Evolutionary conservation across 2,113 vertebrate genomes (phyloP).

Genomic region (Rhinoderma darwinii): DNA sequence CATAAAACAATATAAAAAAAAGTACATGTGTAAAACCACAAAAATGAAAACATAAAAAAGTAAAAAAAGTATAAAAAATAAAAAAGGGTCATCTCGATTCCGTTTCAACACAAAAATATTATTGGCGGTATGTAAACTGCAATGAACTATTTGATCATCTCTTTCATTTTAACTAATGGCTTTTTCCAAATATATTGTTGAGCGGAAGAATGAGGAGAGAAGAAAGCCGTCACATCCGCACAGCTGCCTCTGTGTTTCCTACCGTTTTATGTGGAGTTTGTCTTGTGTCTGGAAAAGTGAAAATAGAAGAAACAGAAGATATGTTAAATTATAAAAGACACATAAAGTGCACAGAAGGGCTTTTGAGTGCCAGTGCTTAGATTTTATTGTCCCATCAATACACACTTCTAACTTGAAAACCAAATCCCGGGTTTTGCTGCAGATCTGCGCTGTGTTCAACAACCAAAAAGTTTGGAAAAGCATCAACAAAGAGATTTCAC

Average conservation of each 20-base stretch:
- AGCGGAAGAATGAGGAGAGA: no score
- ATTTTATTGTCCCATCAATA: constrained; percentile 48
- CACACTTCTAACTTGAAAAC: constrained; percentile 34
- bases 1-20: no score
- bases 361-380: constrained; percentile 29
- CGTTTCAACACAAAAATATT: not conserved
- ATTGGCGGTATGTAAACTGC: not conserved
- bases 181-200: not conserved
- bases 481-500: not conserved
- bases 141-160: not conserved
- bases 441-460: not conserved
- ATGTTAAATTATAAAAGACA: constrained; percentile 47
- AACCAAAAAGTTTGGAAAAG: not conserved
- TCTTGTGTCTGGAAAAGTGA: constrained; percentile 37
- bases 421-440: not conserved
- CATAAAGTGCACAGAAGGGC: constrained; percentile 51
- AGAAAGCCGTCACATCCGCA: not conserved
- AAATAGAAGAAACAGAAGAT: constrained; percentile 27
- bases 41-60: not conserved
- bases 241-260: not conserved
- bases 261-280: constrained; percentile 13
- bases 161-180: not conserved
- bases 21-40: not conserved
- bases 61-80: not conserved
- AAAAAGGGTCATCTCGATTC: not conserved